Evolutionary conservation across 92 coral and sea anemone species (phyloP).

Genomic region (Siderastrea radians): DNA sequence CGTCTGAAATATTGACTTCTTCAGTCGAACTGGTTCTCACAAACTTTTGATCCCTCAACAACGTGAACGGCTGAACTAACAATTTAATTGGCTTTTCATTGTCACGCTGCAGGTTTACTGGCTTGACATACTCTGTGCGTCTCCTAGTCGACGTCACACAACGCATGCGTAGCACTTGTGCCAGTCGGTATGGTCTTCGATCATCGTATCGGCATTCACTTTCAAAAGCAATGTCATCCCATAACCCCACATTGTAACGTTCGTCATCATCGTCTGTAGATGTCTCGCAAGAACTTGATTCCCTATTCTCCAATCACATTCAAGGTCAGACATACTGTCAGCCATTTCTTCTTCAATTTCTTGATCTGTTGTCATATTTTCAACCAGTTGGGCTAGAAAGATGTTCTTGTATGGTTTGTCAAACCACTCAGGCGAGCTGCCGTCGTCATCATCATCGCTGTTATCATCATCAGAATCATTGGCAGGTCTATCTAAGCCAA

Average conservation of each 20-base stretch:
- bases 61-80: too few relatives aligned
- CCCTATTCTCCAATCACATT: not conserved
- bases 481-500: constrained; percentile 16
- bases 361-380: constrained; percentile 7
- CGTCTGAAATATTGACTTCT: too few relatives aligned
- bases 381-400: not conserved
- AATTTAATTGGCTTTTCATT: too few relatives aligned
- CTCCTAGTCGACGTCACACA: not conserved
- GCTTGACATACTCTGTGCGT: not conserved
- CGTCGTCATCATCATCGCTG: constrained; percentile 13
- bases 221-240: constrained; percentile 14
- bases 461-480: constrained; percentile 13
- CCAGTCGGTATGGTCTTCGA: constrained; percentile 7
- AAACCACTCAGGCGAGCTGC: constrained; percentile 26
- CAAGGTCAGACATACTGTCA: not conserved
- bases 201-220: constrained; percentile 14
- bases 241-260: not conserved
- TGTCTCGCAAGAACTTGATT: not conserved
- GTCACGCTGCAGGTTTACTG: too few relatives aligned
- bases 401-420: constrained; percentile 23
- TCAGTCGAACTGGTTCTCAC: too few relatives aligned
- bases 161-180: not conserved
- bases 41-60: too few relatives aligned
- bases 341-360: constrained; percentile 21
- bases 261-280: not conserved